phyloP scores from a whole-genome alignment of 30 jellyfish, hydroid and myxozoan species.

The Aurelia aurita region DNA sequence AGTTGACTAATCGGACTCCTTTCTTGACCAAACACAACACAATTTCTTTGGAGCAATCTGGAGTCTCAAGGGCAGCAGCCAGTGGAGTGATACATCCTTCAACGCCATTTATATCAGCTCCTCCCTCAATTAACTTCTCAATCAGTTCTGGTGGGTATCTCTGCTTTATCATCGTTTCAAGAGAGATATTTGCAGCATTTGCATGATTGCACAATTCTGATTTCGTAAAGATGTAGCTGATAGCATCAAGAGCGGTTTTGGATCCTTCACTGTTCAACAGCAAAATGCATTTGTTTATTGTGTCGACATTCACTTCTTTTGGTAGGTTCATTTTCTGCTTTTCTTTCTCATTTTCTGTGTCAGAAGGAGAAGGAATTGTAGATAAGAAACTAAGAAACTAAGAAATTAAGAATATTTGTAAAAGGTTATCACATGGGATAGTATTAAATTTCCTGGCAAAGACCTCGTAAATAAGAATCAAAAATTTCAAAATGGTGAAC shows the following conservation, averaged over 20 bases:
- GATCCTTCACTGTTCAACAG: background rate
- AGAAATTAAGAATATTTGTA: no score
- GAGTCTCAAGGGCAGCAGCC: background rate
- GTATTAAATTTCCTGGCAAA: no score
- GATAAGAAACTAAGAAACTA: no score
- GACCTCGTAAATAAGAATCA: no score
- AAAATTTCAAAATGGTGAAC: no score
- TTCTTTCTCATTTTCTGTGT: background rate
- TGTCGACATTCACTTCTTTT: background rate
- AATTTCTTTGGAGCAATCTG: background rate
- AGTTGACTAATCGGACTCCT: background rate
- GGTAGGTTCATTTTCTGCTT: background rate
- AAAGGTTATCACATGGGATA: no score
- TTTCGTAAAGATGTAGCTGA: background rate
- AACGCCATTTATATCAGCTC: background rate
- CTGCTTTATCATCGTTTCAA: slow-evolving; percentile 5
- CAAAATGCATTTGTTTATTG: slow-evolving; percentile 15
- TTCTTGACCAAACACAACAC: slow-evolving; percentile 1
- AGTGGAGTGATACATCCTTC: background rate
- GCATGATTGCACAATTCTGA: background rate
- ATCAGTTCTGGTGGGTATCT: background rate
- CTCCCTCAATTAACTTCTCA: slow-evolving; percentile 3
- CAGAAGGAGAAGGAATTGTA: no score
- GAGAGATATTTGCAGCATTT: background rate
- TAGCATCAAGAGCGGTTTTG: background rate